Evolutionary conservation across 2,113 vertebrate genomes (phyloP).

Genomic region (Dromas ardeola): DNA sequence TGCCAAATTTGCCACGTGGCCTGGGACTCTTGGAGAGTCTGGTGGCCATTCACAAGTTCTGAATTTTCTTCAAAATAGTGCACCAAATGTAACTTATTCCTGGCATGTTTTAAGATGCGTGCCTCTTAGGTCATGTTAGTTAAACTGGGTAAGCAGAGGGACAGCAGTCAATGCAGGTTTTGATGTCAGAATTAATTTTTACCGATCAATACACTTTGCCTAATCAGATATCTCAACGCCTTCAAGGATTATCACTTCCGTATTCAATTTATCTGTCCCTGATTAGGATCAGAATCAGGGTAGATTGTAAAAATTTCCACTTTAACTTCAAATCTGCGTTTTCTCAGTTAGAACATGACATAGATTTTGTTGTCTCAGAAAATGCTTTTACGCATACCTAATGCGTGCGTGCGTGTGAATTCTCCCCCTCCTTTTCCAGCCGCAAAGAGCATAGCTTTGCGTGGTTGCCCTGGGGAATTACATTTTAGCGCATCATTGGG

Average conservation of each 20-base stretch:
- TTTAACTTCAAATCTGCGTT: neutral
- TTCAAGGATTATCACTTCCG: neutral
- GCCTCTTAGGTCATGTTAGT: neutral
- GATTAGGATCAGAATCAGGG: neutral
- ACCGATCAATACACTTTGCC: neutral
- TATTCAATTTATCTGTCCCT: neutral
- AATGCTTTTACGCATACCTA: neutral
- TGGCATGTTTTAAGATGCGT: neutral
- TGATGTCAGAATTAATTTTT: conserved; percentile 35
- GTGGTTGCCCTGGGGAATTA: neutral
- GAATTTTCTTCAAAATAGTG: neutral
- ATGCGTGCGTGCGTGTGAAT: neutral
- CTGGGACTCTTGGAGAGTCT: neutral
- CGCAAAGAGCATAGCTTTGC: neutral
- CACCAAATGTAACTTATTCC: neutral
- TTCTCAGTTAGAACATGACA: neutral
- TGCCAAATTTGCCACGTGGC: neutral
- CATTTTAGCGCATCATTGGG: neutral
- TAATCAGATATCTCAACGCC: neutral
- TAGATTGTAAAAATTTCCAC: neutral
- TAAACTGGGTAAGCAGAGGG: neutral
- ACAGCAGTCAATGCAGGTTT: neutral
- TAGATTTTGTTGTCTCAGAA: neutral
- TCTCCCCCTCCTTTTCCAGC: neutral
- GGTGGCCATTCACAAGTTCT: neutral